Evolutionary conservation across 2,797 vertebrate species (phyloP), one percentile per base, ranked within the genome.

Genomic region (Syndactyla subalaris): DNA sequence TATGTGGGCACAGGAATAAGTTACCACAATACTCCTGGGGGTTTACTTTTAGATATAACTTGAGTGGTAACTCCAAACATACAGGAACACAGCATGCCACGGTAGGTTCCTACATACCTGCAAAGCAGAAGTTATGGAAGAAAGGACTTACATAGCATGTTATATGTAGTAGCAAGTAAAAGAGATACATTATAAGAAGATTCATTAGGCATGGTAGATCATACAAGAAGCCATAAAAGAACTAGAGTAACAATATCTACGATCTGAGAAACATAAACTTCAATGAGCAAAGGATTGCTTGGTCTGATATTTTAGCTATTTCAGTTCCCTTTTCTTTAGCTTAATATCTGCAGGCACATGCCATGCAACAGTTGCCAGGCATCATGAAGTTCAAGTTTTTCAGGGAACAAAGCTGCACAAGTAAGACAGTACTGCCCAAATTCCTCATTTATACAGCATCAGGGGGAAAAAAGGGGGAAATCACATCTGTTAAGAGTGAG

Each of bases 401-500:
- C 74, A 75, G n/a, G 63, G 78, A 68, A 46, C 8, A 71, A 88
- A 74, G 45, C 11, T 46, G 12, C 21, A 24, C 52, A 68, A 61
- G 23, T 36, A 7, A 82, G 92, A 66, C 4, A 41, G 16, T 5
- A 24, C 57, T 39, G 4, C 15, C 57, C 46, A 26, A 71, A n/a
- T 39, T 70, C 46, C 46, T 88, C 58, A 46, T 68, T 77, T 39
- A 68, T 43, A 62, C 12, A 81, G 26, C 19, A 75, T 19, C 62
- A 58, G 61, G 34, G 34, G 23, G 51, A 72, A 73, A 12, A 91
- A 41, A 70, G 26, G 6, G 9, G 7, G 2, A 62, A 84, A 57
- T 6, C 88, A 67, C 76, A 92, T 90, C 85, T 93, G 70, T 78
- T 88, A 83, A 74, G 45, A 23, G 22, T 92, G 68, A 91, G 68